A percentile compares a stretch with the other conserved stretches of the same genome.
phyloP scores from a whole-genome alignment of 92 coral and sea anemone genomes.

The Parazoanthus atlanticus region DNA sequence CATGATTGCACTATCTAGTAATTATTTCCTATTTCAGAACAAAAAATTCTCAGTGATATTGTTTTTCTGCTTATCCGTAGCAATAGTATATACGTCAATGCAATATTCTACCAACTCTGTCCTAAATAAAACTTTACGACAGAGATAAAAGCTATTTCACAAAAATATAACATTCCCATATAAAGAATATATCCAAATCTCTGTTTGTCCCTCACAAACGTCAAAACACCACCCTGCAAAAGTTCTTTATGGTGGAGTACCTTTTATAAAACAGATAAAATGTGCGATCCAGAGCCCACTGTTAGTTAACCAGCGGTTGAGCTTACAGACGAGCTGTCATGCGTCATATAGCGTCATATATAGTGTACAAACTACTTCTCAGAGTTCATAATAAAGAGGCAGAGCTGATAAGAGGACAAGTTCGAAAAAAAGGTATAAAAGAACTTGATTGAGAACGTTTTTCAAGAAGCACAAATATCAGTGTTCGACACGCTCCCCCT shows the following conservation, averaged over 20 bases:
- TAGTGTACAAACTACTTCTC: neutral
- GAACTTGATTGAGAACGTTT: too few relatives aligned
- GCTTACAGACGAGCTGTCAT: neutral
- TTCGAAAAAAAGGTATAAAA: too few relatives aligned
- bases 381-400: too few relatives aligned
- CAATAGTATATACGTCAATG: conserved; percentile 5
- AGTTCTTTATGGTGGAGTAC: neutral
- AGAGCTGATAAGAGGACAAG: too few relatives aligned
- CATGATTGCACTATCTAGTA: neutral
- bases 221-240: neutral
- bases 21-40: neutral
- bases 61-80: neutral
- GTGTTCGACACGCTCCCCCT: too few relatives aligned
- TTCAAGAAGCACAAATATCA: too few relatives aligned
- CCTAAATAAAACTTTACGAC: conserved; percentile 26
- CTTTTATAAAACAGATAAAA: neutral
- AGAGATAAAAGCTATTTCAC: neutral
- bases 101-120: conserved; percentile 20
- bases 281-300: neutral
- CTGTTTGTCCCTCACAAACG: conserved; percentile 6
- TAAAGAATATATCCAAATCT: neutral
- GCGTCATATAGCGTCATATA: neutral
- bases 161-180: neutral
- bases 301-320: neutral
- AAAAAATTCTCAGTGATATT: neutral